Percentiles rank a stretch among this genome's conserved stretches.
Conservation (phyloP, 1,140 invertebrate species). For the Liolophura sinensis region DNA sequence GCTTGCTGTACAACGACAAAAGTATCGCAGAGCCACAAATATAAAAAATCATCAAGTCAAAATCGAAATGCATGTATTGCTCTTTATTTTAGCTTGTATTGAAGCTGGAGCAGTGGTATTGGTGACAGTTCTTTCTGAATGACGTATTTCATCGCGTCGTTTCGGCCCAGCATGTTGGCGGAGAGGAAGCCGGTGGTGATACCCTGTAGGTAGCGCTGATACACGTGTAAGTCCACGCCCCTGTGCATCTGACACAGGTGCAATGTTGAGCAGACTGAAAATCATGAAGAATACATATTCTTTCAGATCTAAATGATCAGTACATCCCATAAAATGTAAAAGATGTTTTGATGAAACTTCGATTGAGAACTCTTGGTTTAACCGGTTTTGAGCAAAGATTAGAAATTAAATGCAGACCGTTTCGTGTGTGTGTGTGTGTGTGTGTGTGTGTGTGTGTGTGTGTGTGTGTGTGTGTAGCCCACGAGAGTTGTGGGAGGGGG, state of each 20-base stretch:
- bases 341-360: too few species aligned
- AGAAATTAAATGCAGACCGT: background rate
- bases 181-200: too few species aligned
- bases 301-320: background rate
- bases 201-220: background rate
- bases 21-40: too few species aligned
- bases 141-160: too few species aligned
- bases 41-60: too few species aligned
- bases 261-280: background rate
- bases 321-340: background rate
- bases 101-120: too few species aligned
- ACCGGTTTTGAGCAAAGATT: background rate
- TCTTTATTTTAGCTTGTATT: too few species aligned
- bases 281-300: background rate
- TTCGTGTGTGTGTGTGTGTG: constrained; percentile 5
- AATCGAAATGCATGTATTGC: too few species aligned
- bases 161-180: too few species aligned
- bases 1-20: too few species aligned
- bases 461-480: background rate
- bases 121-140: too few species aligned
- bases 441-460: constrained; percentile 5
- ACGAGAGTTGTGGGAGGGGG: background rate
- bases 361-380: background rate
- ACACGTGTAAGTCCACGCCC: background rate
- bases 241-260: background rate